Conservation (phyloP, 2,113 vertebrate genomes). For the Chauna torquata region DNA sequence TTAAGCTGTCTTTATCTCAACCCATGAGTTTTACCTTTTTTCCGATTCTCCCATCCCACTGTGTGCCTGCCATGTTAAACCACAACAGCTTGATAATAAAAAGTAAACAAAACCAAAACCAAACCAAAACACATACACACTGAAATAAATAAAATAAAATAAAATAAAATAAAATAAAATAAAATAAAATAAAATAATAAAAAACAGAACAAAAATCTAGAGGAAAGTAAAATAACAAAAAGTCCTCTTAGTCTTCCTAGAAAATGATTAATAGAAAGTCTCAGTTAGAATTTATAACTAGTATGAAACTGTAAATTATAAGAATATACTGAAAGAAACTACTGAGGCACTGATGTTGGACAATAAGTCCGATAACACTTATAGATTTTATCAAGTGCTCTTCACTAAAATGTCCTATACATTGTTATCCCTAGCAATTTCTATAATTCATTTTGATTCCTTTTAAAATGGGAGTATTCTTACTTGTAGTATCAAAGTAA, state of each 20-base stretch:
- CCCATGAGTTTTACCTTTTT: too few species aligned
- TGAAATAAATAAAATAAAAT: too few species aligned
- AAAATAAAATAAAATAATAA: neutral
- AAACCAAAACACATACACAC: too few species aligned
- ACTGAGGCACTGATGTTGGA: neutral
- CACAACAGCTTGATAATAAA: too few species aligned
- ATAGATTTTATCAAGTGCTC: neutral
- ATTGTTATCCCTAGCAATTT: neutral
- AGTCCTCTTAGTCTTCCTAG: neutral
- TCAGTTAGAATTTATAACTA: neutral
- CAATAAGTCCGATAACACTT: neutral
- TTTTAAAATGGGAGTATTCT: neutral
- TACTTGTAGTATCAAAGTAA: neutral
- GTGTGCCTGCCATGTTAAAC: too few species aligned
- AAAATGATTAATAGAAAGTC: neutral
- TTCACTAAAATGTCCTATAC: neutral
- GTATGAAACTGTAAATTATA: neutral
- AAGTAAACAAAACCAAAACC: too few species aligned
- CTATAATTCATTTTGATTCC: neutral
- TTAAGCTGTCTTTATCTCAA: too few species aligned
- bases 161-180: too few species aligned
- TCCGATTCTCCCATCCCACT: too few species aligned
- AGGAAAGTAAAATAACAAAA: neutral
- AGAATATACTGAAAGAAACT: neutral
- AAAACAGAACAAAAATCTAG: neutral